Base-by-base conservation (phyloP, 2,888 invertebrate species). In the Xestia rhomboidea region DNA sequence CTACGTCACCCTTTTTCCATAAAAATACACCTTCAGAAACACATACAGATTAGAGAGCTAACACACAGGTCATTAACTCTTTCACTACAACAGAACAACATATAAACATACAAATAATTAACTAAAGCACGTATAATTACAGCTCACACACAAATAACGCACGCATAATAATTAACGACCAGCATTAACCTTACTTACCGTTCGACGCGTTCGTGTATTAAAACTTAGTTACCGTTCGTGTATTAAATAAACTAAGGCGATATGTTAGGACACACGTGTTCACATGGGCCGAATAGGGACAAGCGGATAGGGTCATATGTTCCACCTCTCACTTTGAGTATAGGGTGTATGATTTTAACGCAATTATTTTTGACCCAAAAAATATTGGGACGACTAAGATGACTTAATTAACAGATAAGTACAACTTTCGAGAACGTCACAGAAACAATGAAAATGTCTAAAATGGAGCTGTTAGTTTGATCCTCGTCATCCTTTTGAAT, bases 241-340 rank as follows among this genome's bases (percentile, higher is more conserved):
- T 82, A 84, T 76, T 73, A 73, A 73, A 54, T 67, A 46, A 63
- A 57, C 6, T 83, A 75, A 62, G 34, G 79, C 68, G 24, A 76
- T 73, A 70, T 66, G 67, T 79, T 79, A 38, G 74, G 38, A 15
- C 75, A 69, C 87, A 87, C 91, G 90, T 89, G 89, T 87, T 80
- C 87, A 84, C 79, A 85, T 83, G 84, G 62, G 73, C 72, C 73
- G 54, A 89, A 86, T 89, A 84, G 87, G 88, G 88, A 74, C 86
- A 89, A 18, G 77, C 84, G 88, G 86, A 87, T 87, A 76, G 80
- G 60, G 84, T 67, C 74, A 11, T 68, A 71, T 60, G 68, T 69
- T 70, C 69, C 57, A 68, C 88, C 88, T 87, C 88, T 88, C 88
- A 88, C 88, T 88, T 86, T 73, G 2, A 34, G n/a, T 73, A 83